A percentile compares a stretch with the other conserved stretches of the same genome.
These are phyloP conservation scores for Bombus soroeensis DNA, from an alignment of 1,140 invertebrate genomes.

Conservation along the genomic window DNA sequence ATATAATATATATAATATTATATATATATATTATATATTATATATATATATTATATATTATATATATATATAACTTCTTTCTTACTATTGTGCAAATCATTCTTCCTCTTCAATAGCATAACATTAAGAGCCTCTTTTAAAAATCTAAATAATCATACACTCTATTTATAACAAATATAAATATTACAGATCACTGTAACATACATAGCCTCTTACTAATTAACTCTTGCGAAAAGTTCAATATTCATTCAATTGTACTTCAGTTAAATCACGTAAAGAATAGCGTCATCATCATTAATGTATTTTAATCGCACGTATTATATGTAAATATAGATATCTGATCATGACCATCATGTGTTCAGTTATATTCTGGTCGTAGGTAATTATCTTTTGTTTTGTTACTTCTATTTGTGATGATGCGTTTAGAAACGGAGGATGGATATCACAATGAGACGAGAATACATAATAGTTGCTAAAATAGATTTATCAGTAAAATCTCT, in stretches of 20 bases:
- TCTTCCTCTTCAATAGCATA: not conserved
- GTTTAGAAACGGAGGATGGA: not conserved
- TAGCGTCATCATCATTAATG: not conserved
- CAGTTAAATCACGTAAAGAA: constrained; percentile 3
- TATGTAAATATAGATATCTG: not conserved
- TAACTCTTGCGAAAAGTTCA: not conserved
- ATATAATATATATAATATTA: not conserved
- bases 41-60: not conserved
- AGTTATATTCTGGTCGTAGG: not conserved
- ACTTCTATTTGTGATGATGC: not conserved
- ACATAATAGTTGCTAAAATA: not conserved
- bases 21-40: not conserved
- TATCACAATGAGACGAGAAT: constrained; percentile 2
- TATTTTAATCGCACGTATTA: not conserved
- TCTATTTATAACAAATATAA: constrained; percentile 29
- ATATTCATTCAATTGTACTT: constrained; percentile 7
- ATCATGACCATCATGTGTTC: constrained; percentile 1
- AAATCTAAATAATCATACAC: not conserved
- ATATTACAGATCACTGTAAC: constrained; percentile 4
- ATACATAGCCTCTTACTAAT: constrained; percentile 13
- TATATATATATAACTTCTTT: not conserved
- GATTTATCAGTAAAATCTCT: not conserved
- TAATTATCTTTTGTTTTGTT: not conserved
- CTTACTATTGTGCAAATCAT: constrained; percentile 8
- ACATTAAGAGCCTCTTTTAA: constrained; percentile 13